Evolutionary conservation across 2,113 vertebrate species (phyloP).

Genomic region (Oncorhynchus tshawytscha): DNA sequence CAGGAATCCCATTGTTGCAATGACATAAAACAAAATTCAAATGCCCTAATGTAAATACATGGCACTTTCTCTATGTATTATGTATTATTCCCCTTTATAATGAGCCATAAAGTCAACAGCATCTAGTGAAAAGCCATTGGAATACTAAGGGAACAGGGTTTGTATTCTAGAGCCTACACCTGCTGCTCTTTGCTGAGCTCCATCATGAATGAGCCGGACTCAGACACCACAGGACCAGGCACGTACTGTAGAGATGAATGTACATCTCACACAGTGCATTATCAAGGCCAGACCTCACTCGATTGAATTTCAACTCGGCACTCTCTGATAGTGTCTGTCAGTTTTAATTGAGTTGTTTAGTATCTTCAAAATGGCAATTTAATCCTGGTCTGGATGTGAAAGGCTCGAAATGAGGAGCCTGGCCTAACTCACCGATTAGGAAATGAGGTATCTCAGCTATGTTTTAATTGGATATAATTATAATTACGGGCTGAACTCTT

Average conservation of each 20-base stretch:
- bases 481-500: constrained; percentile 37
- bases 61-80: too few relatives aligned
- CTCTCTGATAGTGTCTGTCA: constrained; percentile 28
- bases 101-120: too few relatives aligned
- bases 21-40: too few relatives aligned
- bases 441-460: constrained; percentile 23
- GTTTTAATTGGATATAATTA: constrained; percentile 53
- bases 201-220: constrained; percentile 29
- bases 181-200: background rate
- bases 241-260: constrained; percentile 1
- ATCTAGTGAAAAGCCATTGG: too few relatives aligned
- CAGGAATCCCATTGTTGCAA: too few relatives aligned
- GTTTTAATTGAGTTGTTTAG: constrained; percentile 61
- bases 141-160: too few relatives aligned
- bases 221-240: constrained; percentile 32
- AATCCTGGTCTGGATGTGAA: constrained; percentile 38
- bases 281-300: constrained; percentile 27
- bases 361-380: constrained; percentile 47
- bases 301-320: constrained; percentile 4
- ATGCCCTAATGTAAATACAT: too few relatives aligned
- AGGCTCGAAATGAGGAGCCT: background rate
- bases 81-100: too few relatives aligned
- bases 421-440: constrained; percentile 23
- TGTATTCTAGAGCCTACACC: constrained; percentile 17
- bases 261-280: constrained; percentile 13